phyloP scores from a whole-genome alignment of 1,140 invertebrate genomes.

The Amphibalanus amphitrite region DNA sequence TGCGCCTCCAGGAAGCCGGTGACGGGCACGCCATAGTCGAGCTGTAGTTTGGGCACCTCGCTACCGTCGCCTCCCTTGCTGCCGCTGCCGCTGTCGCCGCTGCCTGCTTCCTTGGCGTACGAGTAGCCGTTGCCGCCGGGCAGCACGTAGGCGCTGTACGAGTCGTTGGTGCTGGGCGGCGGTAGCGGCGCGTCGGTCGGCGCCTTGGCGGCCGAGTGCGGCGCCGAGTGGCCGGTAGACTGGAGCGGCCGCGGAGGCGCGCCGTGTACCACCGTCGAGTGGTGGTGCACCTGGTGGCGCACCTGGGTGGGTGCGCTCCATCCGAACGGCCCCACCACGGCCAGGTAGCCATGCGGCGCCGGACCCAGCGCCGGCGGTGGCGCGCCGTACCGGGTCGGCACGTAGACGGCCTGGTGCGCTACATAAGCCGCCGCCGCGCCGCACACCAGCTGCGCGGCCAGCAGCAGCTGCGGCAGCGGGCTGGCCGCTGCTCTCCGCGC shows the following conservation, averaged over 20 bases:
- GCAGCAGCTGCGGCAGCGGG: neutral
- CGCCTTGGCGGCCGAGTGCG: no score
- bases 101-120: neutral
- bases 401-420: neutral
- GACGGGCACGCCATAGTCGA: neutral
- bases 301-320: neutral
- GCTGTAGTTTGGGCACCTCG: neutral
- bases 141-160: neutral
- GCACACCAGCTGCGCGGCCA: neutral
- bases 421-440: neutral
- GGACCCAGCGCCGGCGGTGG: no score
- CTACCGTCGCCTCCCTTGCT: no score
- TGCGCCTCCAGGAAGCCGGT: neutral
- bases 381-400: neutral
- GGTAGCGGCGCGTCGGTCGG: no score
- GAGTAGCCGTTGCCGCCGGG: neutral
- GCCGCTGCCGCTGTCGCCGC: neutral
- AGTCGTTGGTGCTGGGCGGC: neutral
- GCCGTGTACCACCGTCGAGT: no score
- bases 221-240: no score
- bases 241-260: no score
- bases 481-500: no score
- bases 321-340: neutral
- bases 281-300: no score
- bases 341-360: neutral